phyloP scores from a whole-genome alignment of 2,888 invertebrate species.

The Hypselothyrea guttata region DNA sequence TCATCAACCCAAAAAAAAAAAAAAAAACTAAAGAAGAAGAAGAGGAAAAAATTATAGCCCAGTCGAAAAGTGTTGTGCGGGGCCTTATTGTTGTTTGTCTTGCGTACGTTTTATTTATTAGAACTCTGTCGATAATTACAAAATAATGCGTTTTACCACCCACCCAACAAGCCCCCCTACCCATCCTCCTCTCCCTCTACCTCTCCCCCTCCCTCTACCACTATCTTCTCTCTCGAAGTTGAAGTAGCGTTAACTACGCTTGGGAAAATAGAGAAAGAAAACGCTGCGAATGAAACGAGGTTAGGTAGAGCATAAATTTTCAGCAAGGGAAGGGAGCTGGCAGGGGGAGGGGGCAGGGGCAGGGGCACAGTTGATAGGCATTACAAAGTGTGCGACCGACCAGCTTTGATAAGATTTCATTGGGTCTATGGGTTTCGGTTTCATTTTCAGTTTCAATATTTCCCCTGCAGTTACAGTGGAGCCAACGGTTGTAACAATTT shows the following conservation, averaged over 20 bases:
- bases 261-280: constrained; percentile 57
- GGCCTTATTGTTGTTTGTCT: constrained; percentile 44
- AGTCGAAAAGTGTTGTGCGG: constrained; percentile 38
- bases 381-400: constrained; percentile 24
- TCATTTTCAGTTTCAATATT: constrained; percentile 27
- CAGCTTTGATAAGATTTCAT: constrained; percentile 65
- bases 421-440: constrained; percentile 37
- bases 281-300: constrained; percentile 57
- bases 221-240: constrained; percentile 30
- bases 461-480: not conserved
- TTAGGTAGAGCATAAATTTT: constrained; percentile 68
- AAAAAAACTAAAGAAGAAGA: no score
- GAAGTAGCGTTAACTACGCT: constrained; percentile 50
- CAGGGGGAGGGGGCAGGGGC: not conserved
- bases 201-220: not conserved
- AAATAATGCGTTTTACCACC: constrained; percentile 76
- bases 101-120: constrained; percentile 73
- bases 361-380: constrained; percentile 34
- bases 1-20: constrained; percentile 69
- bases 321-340: constrained; percentile 12
- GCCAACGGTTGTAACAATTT: constrained; percentile 3
- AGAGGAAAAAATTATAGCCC: constrained; percentile 29
- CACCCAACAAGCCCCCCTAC: not conserved
- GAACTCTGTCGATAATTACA: constrained; percentile 79
- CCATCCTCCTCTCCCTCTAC: not conserved